These are phyloP conservation scores for Phengaris arion DNA, from an alignment of 2,888 invertebrate species.

Conservation along the genomic window DNA sequence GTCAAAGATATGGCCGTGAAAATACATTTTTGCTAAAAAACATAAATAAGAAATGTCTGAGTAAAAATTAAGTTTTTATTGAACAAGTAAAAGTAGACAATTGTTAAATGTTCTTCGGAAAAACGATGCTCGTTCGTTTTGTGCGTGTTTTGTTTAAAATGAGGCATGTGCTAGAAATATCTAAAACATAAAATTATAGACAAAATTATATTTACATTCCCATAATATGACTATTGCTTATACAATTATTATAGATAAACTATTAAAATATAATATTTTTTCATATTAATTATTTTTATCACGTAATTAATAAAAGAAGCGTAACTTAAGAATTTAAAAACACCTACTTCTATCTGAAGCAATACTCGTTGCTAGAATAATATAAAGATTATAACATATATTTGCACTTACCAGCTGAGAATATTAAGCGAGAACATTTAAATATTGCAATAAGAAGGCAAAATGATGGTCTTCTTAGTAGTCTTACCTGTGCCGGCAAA, in stretches of 20 bases:
- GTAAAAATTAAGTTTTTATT: too few species aligned
- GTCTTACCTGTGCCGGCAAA: not conserved
- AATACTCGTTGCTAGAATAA: constrained; percentile 5
- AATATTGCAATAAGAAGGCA: constrained; percentile 18
- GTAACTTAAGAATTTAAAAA: not conserved
- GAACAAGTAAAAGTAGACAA: too few species aligned
- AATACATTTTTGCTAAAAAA: constrained; percentile 8
- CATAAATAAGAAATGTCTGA: not conserved
- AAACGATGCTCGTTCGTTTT: too few species aligned
- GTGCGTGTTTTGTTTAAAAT: too few species aligned
- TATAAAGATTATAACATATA: constrained; percentile 7
- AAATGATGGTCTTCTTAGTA: not conserved
- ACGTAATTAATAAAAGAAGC: not conserved
- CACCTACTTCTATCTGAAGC: not conserved
- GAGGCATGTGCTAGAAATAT: too few species aligned
- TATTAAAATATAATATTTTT: too few species aligned
- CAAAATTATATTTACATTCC: too few species aligned
- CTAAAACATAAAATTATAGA: too few species aligned
- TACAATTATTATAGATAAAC: too few species aligned
- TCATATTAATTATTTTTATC: too few species aligned
- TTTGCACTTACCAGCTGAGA: constrained; percentile 2
- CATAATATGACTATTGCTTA: too few species aligned
- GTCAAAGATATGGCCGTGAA: constrained; percentile 16
- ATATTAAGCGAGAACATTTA: constrained; percentile 20
- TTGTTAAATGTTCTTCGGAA: too few species aligned